A percentile compares a stretch with the other conserved stretches of the same genome.
Conservation (phyloP, 2,113 vertebrate species). For the Bettongia penicillata region DNA sequence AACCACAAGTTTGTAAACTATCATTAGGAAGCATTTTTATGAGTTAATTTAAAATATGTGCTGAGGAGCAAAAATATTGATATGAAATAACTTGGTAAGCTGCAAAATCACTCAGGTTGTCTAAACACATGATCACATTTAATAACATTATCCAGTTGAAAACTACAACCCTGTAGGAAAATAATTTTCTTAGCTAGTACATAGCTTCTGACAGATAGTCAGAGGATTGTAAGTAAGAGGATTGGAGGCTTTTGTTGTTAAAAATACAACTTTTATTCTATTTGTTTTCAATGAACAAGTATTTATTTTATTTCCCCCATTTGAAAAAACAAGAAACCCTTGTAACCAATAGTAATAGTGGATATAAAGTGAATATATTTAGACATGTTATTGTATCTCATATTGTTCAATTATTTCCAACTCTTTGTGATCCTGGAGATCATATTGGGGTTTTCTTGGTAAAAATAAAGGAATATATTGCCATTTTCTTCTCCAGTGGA, state of each 20-base stretch:
- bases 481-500: not conserved
- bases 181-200: not conserved
- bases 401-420: not conserved
- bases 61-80: conserved; percentile 21
- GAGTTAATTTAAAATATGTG: conserved; percentile 21
- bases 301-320: not conserved
- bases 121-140: conserved; percentile 10
- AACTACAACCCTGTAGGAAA: not conserved
- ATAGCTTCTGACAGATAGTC: not conserved
- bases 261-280: not conserved
- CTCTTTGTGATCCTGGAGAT: not conserved
- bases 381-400: not conserved
- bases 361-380: not conserved
- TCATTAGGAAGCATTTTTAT: conserved; percentile 24
- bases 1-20: conserved; percentile 42
- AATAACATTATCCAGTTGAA: not conserved
- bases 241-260: not conserved
- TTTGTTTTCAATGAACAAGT: not conserved
- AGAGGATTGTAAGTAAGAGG: not conserved
- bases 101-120: not conserved
- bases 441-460: not conserved
- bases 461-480: not conserved
- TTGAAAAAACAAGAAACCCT: not conserved
- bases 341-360: not conserved
- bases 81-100: not conserved